Conservation (phyloP, 2,888 invertebrate genomes). For the Pachymerium ferrugineum region DNA sequence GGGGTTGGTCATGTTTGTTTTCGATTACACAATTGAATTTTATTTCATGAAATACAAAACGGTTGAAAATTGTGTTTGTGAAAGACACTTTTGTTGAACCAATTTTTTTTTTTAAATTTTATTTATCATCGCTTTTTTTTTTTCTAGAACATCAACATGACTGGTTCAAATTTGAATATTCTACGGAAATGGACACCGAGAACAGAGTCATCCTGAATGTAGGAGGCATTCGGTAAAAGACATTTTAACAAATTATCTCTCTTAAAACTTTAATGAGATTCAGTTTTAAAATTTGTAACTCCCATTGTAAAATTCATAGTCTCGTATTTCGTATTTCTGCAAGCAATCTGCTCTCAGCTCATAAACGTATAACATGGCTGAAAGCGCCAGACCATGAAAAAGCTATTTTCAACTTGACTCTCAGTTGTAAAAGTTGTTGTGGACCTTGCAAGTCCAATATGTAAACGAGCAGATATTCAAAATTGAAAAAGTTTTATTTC, state of each 20-base stretch:
- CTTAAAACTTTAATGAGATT: background rate
- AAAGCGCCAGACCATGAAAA: background rate
- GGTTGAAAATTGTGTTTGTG: too few relatives aligned
- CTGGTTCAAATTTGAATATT: background rate
- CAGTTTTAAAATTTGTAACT: too few relatives aligned
- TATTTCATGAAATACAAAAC: too few relatives aligned
- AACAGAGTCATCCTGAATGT: slow-evolving; percentile 90
- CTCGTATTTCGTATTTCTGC: background rate
- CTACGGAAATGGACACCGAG: slow-evolving; percentile 69
- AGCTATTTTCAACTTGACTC: background rate
- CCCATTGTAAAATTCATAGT: background rate
- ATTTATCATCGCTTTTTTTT: background rate
- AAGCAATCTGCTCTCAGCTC: background rate
- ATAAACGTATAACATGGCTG: background rate
- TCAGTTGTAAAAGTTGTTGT: background rate
- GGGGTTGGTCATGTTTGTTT: too few relatives aligned
- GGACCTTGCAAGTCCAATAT: background rate
- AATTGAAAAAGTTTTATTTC: background rate
- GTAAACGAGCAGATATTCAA: background rate
- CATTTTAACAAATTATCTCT: slow-evolving; percentile 38
- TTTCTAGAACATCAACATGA: background rate
- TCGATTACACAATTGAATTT: too few relatives aligned
- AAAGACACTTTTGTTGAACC: too few relatives aligned
- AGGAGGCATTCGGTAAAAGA: slow-evolving; percentile 73
- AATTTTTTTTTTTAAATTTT: background rate